Evolutionary conservation across 2,888 invertebrate genomes (phyloP), one percentile per base, ranked within the genome.

Genomic region (Caenorhabditis sinica): DNA sequence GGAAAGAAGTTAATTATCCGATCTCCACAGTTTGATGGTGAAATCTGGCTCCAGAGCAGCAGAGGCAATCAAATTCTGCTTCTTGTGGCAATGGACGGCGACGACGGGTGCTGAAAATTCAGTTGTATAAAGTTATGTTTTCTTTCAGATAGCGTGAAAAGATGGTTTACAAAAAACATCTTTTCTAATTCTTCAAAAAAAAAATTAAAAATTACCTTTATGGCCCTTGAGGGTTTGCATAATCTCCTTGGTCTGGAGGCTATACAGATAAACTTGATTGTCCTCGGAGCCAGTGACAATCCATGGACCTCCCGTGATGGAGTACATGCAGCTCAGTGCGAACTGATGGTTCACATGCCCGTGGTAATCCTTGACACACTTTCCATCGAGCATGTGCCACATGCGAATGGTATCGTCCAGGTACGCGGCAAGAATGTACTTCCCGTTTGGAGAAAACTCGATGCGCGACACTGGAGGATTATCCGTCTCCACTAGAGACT

Each of bases 281-380:
- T 99, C 99, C 94, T 99, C 99, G 5, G 98, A 98, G n/a, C 99
- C 99, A 49, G 97, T 98, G 61, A 99, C 98, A 93, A 99, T 99
- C 98, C 99, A 99, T 96, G 99, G 99, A 93, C 99, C 99, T 82
- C 99, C 99, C 20, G 99, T 99, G 11, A 99, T 98, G 49, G 98
- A 99, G 93, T 99, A 99, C 94, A 99, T 99, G 66, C 98, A 98
- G 93, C 98, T 98, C 93, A 99, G 97, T 93, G 99, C 99, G 94
- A 97, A 99, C 93, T 99, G 98, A 93, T 98, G 98, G 93, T 99
- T 99, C 93, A 96, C 96, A 93, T 99, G 99, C 4, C 98, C 98
- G 0, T 96, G 96, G 93, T 99, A 99, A 0, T 97, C 97, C 94
- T 99, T 99, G 74, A 99, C 94, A 93, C 98, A 98, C 94, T 98